Evolutionary conservation across 1,140 invertebrate genomes (phyloP).

Genomic region (Drosophila tsacasi): DNA sequence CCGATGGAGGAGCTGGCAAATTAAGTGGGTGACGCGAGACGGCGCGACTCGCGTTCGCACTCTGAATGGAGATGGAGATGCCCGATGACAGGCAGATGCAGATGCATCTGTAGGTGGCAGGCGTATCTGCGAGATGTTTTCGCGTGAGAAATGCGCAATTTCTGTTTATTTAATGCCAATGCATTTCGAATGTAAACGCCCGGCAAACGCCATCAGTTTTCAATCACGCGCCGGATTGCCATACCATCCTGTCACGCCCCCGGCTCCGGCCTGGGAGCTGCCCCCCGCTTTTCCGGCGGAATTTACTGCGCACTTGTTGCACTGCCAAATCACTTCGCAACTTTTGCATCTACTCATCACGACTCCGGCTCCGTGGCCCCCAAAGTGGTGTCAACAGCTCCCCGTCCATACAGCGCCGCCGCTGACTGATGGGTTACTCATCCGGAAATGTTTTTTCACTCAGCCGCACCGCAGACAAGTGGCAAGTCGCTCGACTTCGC

Average conservation of each 20-base stretch:
- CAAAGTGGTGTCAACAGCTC: slow-evolving; percentile 81
- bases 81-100: slow-evolving; percentile 35
- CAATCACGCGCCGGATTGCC: slow-evolving; percentile 66
- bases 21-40: slow-evolving; percentile 70
- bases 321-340: slow-evolving; percentile 75
- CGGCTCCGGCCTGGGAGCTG: neutral
- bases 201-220: slow-evolving; percentile 75
- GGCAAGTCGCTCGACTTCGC: slow-evolving; percentile 34
- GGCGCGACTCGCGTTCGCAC: slow-evolving; percentile 33
- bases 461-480: slow-evolving; percentile 42
- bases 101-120: slow-evolving; percentile 30
- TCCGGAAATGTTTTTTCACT: slow-evolving; percentile 78
- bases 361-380: slow-evolving; percentile 63
- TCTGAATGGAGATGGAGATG: slow-evolving; percentile 38
- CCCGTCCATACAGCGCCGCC: slow-evolving; percentile 25
- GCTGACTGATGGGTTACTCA: slow-evolving; percentile 80
- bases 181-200: slow-evolving; percentile 70
- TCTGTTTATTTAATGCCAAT: slow-evolving; percentile 80
- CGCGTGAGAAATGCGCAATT: slow-evolving; percentile 79
- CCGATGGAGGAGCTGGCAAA: slow-evolving; percentile 57
- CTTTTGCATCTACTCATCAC: slow-evolving; percentile 73
- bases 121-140: slow-evolving; percentile 57
- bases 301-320: slow-evolving; percentile 77
- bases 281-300: slow-evolving; percentile 10
- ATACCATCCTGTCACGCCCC: slow-evolving; percentile 47